A percentile compares a stretch with the other conserved stretches of the same genome.
Evolutionary conservation across 2,888 invertebrate genomes (phyloP).

Genomic region (Epirrhoe alternata): DNA sequence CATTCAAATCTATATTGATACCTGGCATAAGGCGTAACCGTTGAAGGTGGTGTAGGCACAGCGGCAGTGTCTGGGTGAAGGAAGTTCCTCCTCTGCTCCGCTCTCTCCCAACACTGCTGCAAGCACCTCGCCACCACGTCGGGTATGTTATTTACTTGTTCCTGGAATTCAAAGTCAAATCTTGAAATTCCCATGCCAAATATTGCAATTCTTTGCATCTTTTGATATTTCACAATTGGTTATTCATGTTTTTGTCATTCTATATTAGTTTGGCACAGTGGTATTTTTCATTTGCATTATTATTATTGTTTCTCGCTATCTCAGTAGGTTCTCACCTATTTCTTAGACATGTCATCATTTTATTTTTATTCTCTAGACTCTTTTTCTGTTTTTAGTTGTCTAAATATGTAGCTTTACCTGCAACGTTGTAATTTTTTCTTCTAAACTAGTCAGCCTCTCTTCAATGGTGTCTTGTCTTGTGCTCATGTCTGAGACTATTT

Average conservation of each 20-base stretch:
- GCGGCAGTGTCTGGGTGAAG: conserved; percentile 95
- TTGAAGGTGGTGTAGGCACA: conserved; percentile 81
- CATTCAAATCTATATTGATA: conserved; percentile 46
- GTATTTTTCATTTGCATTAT: no score
- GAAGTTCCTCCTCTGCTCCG: conserved; percentile 93
- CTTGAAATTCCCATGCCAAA: not conserved
- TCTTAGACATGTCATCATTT: no score
- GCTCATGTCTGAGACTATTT: conserved; percentile 99
- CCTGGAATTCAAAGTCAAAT: conserved; percentile 59
- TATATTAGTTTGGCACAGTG: no score
- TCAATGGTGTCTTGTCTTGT: conserved; percentile 96
- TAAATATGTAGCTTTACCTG: conserved; percentile 82
- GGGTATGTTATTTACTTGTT: conserved; percentile 93
- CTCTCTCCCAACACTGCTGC: conserved; percentile 91
- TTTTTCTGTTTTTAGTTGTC: not conserved
- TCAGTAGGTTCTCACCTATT: no score
- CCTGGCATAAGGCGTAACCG: conserved; percentile 86
- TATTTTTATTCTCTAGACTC: not conserved
- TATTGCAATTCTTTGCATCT: no score
- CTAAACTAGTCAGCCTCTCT: conserved; percentile 95
- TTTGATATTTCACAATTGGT: no score
- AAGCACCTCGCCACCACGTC: conserved; percentile 91
- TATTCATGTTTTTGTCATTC: no score
- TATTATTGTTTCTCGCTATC: no score
- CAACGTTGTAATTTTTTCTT: conserved; percentile 94